phyloP scores from a whole-genome alignment of 1,140 invertebrate genomes.

The Pseudomyrmex dendroicus region DNA sequence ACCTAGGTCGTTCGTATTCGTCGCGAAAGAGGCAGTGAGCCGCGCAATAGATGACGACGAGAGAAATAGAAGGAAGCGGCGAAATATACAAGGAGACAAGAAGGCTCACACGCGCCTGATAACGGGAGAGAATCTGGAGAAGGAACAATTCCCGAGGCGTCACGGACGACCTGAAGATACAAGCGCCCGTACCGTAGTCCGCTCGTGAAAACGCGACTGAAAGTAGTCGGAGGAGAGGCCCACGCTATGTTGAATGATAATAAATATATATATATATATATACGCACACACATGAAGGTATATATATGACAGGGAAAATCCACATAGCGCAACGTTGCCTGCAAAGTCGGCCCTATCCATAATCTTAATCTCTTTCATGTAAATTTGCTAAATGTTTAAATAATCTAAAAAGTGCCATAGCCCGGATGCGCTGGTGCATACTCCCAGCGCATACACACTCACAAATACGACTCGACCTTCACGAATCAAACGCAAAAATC shows the following conservation, averaged over 20 bases:
- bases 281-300: slow-evolving; percentile 9
- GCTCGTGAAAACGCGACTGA: slow-evolving; percentile 42
- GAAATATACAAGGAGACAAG: slow-evolving; percentile 8
- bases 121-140: slow-evolving; percentile 16
- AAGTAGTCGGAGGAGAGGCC: slow-evolving; percentile 30
- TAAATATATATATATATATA: slow-evolving; percentile 30
- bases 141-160: slow-evolving; percentile 15
- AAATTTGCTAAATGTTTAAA: slow-evolving; percentile 86
- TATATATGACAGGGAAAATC: slow-evolving; percentile 58
- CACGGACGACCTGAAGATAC: slow-evolving; percentile 41
- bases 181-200: slow-evolving; percentile 25
- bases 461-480: slow-evolving; percentile 85
- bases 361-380: slow-evolving; percentile 86
- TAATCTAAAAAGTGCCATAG: slow-evolving; percentile 86
- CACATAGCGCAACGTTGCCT: slow-evolving; percentile 57
- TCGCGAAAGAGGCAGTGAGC: slow-evolving; percentile 48
- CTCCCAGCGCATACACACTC: slow-evolving; percentile 86
- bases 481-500: slow-evolving; percentile 81
- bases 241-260: slow-evolving; percentile 11
- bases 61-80: not conserved
- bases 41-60: slow-evolving; percentile 12
- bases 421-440: slow-evolving; percentile 86
- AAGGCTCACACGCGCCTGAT: slow-evolving; percentile 25
- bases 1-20: slow-evolving; percentile 39
- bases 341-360: slow-evolving; percentile 80